Percentiles rank a stretch among this genome's conserved stretches.
phyloP scores from a whole-genome alignment of 2,797 vertebrate genomes.

The Arctocebus calabarensis region DNA sequence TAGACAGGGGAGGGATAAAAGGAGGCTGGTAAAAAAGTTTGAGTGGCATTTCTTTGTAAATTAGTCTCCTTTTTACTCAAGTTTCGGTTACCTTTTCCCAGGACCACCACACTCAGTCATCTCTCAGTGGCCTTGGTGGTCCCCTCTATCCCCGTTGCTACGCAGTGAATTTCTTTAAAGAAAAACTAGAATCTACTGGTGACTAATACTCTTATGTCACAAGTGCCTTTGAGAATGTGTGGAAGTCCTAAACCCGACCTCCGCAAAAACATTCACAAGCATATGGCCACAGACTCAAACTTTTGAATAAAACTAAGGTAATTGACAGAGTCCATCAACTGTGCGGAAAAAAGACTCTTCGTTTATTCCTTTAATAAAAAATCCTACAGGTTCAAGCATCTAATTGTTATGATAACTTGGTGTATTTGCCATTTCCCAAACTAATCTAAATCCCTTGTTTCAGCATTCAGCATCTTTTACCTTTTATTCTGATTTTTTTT shows the following conservation, averaged over 20 bases:
- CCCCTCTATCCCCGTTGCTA: not conserved
- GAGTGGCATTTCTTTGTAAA: not conserved
- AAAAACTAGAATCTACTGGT: too few relatives aligned
- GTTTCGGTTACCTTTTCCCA: not conserved
- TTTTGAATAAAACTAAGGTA: not conserved
- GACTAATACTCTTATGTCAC: not conserved
- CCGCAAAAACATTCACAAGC: not conserved
- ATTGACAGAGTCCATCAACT: not conserved
- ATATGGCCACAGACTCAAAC: not conserved
- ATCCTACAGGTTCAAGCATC: not conserved
- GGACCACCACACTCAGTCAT: not conserved
- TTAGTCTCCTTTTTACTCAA: not conserved
- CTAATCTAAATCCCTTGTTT: not conserved
- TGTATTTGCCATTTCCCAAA: not conserved
- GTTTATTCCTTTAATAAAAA: not conserved
- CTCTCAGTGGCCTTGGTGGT: not conserved
- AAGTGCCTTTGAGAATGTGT: not conserved
- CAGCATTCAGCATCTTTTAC: not conserved
- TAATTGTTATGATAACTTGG: not conserved
- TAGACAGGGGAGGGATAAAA: not conserved
- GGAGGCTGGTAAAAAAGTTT: not conserved
- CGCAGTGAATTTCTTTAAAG: not conserved
- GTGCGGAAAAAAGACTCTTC: not conserved
- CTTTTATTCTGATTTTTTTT: not conserved
- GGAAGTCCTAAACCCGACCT: not conserved